Base-by-base conservation (phyloP, 1,140 invertebrate species). In the Mactra quadrangularis region DNA sequence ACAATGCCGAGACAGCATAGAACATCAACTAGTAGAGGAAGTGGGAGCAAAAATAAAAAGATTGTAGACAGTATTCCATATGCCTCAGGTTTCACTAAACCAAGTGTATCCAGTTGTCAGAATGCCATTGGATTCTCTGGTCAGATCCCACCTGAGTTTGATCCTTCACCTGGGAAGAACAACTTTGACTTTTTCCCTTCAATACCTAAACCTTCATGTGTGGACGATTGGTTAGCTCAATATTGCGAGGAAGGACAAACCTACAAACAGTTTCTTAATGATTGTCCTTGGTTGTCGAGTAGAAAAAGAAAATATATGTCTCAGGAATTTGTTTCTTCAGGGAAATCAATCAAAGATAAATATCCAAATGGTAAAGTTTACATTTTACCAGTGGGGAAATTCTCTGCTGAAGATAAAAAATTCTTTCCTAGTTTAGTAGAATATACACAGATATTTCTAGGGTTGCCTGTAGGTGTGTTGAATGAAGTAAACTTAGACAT, bases 211-310 rank as follows among this genome's bases (percentile, higher is more conserved):
- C 90, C 90, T 17, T 87, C 85, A 38, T 68, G 55, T 70, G 82
- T 86, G 22, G 87, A 89, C 84, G 91, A 92, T 60, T 92, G 91
- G 91, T 59, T 92, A 41, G 90, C 90, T 1, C 90, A 91, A 62
- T 92, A 90, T 83, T 83, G 84, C 62, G 91, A 89, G 55, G 87
- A 87, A 47, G 89, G 90, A 4, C 91, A 92, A 76, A 89, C 86
- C 25, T 92, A 81, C 62, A 45, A 47, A 27, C 45, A 88, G 55
- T 91, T 88, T 77, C 47, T 87, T 7, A 27, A 84, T 25, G 86
- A 89, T 64, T 86, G 87, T 85, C 89, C 89, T 53, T 90, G 87
- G 88, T 62, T 90, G 1, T 89, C 87, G 17, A 78, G 29, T 11
- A 85, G 85, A 17, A 89, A 88, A 66, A 55, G 83, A 41, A 89